Conservation (phyloP, 2,888 invertebrate species). For the Acronicta psi region DNA sequence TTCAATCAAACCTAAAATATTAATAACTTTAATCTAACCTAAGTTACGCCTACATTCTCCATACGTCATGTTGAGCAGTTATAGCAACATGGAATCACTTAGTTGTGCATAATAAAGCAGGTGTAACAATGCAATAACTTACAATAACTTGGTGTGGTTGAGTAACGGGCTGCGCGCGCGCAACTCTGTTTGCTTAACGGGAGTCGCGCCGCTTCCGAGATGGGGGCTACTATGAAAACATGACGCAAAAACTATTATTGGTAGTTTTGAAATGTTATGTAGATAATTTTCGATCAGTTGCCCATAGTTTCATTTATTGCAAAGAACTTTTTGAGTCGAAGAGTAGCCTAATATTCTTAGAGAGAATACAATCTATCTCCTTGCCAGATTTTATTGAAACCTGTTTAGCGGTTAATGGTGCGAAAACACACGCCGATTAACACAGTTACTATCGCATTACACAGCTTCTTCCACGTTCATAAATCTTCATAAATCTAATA, state of each 20-base stretch:
- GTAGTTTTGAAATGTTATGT: background rate
- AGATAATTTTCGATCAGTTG: too few species aligned
- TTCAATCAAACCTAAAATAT: background rate
- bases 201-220: slow-evolving; percentile 48
- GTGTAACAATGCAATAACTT: slow-evolving; percentile 55
- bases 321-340: too few species aligned
- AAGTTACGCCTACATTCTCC: slow-evolving; percentile 13
- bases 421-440: too few species aligned
- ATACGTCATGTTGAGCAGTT: slow-evolving; percentile 13
- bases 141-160: slow-evolving; percentile 51
- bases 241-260: slow-evolving; percentile 6
- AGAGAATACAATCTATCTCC: too few species aligned
- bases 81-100: slow-evolving; percentile 43
- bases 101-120: slow-evolving; percentile 47
- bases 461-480: too few species aligned
- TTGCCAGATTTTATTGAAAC: too few species aligned
- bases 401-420: too few species aligned
- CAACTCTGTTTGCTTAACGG: slow-evolving; percentile 71
- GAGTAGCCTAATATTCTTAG: too few species aligned
- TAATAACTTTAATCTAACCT: background rate
- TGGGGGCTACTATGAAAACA: slow-evolving; percentile 19
- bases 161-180: slow-evolving; percentile 55
- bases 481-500: too few species aligned
- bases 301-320: too few species aligned
- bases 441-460: too few species aligned